Evolutionary conservation across 2,888 invertebrate species (phyloP).

Genomic region (Trichogramma evanescens): DNA sequence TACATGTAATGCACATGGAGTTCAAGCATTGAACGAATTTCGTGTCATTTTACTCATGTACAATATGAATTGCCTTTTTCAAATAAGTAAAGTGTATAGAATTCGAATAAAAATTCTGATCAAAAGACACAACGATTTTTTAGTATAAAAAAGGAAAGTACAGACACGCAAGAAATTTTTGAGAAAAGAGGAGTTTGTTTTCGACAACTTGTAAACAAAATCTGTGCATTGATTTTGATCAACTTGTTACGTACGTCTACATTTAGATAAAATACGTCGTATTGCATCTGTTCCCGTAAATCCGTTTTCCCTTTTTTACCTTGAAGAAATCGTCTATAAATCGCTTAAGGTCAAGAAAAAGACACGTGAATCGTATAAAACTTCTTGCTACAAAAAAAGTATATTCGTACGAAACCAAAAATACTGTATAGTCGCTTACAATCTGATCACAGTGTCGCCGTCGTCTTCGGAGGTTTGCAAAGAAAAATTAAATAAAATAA

Average conservation of each 20-base stretch:
- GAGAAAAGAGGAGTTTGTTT: too few species aligned
- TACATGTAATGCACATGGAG: too few species aligned
- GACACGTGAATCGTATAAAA: constrained; percentile 15
- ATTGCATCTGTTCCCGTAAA: constrained; percentile 23
- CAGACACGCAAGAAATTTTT: constrained; percentile 9
- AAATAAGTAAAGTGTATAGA: neutral
- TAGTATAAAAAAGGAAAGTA: constrained; percentile 20
- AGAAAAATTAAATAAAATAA: too few species aligned
- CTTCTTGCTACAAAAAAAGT: constrained; percentile 18
- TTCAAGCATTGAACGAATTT: too few species aligned
- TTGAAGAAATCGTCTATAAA: constrained; percentile 17
- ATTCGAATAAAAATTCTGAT: constrained; percentile 6
- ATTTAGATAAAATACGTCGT: constrained; percentile 1
- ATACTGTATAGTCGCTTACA: constrained; percentile 23
- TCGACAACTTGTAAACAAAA: too few species aligned
- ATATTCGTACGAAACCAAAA: constrained; percentile 20
- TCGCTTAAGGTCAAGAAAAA: constrained; percentile 19
- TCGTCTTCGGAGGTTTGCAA: neutral
- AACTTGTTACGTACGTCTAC: too few species aligned
- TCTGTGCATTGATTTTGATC: too few species aligned
- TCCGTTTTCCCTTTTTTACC: constrained; percentile 17
- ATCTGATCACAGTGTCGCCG: constrained; percentile 24
- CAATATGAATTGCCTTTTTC: too few species aligned
- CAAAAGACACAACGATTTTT: constrained; percentile 19
- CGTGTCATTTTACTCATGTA: too few species aligned